Conservation (phyloP, 2,797 vertebrate species). For the Catharus ustulatus region DNA sequence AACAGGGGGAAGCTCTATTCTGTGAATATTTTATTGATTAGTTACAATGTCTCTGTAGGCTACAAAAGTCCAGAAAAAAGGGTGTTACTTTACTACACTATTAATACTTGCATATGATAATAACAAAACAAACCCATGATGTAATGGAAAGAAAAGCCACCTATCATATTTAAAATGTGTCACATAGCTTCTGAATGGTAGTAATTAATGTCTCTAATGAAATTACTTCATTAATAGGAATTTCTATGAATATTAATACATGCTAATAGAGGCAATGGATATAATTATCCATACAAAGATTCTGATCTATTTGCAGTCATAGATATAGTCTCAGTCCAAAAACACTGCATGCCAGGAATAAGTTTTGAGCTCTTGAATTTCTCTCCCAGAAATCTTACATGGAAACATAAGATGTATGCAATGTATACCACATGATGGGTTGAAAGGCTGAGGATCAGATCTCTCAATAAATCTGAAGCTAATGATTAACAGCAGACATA, state of each 20-base stretch:
- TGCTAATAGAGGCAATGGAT: background rate
- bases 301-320: background rate
- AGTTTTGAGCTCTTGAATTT: background rate
- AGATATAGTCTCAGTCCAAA: background rate
- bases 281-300: background rate
- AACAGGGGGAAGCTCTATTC: background rate
- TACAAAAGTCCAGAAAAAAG: background rate
- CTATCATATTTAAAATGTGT: constrained; percentile 20
- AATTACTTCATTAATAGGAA: constrained; percentile 30
- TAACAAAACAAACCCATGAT: constrained; percentile 20
- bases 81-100: background rate
- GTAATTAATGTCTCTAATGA: constrained; percentile 6
- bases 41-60: background rate
- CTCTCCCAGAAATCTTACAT: background rate
- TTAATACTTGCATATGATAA: background rate
- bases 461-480: background rate
- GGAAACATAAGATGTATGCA: background rate
- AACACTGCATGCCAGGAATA: background rate
- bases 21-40: background rate
- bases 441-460: background rate
- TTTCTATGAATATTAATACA: constrained; percentile 6
- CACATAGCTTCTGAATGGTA: background rate
- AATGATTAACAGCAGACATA: constrained; percentile 47
- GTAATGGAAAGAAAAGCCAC: constrained; percentile 10
- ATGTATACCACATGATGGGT: background rate